Evolutionary conservation across 1,140 invertebrate species (phyloP).

Genomic region (Limonius californicus): DNA sequence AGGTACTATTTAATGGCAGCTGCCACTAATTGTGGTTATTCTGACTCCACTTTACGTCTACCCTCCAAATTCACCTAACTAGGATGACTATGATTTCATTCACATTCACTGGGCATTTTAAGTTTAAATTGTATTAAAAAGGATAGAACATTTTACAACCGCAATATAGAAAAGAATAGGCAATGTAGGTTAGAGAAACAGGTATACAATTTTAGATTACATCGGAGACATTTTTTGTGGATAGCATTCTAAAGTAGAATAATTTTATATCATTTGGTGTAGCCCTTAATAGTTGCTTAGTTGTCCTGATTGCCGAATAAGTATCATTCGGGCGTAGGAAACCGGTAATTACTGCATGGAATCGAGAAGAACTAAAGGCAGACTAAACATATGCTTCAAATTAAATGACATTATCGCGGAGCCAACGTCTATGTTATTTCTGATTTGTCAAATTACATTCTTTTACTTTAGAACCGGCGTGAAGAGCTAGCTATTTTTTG

Average conservation of each 20-base stretch:
- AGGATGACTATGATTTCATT: conserved; percentile 4
- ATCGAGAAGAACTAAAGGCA: conserved; percentile 5
- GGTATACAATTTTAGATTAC: conserved; percentile 25
- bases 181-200: background rate
- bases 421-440: conserved; percentile 29
- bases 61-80: background rate
- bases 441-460: conserved; percentile 27
- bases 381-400: conserved; percentile 39
- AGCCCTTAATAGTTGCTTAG: conserved; percentile 34
- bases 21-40: background rate
- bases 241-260: conserved; percentile 26
- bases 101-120: conserved; percentile 1
- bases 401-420: conserved; percentile 38
- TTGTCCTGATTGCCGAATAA: conserved; percentile 34
- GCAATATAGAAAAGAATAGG: background rate
- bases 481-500: background rate
- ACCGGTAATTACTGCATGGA: conserved; percentile 3
- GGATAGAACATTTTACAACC: background rate
- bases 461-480: conserved; percentile 1
- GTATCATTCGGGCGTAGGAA: conserved; percentile 28
- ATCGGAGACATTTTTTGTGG: conserved; percentile 36
- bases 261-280: conserved; percentile 38
- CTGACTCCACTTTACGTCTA: background rate
- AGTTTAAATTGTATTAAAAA: background rate
- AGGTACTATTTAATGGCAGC: background rate